Base-by-base conservation (phyloP, 2,888 invertebrate genomes). In the Tetrapedia diversipes region DNA sequence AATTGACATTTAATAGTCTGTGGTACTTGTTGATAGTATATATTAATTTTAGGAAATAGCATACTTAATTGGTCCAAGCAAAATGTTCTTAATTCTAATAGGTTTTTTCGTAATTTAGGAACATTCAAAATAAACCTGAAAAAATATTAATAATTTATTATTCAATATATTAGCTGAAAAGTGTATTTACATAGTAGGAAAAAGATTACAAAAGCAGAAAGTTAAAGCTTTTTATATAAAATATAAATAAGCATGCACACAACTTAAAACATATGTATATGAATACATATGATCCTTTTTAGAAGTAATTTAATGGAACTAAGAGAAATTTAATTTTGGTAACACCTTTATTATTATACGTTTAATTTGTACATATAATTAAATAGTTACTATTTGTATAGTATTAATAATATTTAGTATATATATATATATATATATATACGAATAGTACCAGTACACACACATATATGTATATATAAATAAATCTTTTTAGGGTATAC, bases 101-200 rank as follows among this genome's bases (percentile, higher is more conserved):
- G 82, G 54, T 95, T 94, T 86, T 93, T 94, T 86, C 95, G 94
- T 92, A 96, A 93, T 88, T 94, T 94, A 0, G 96, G 96, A 3
- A 95, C 94, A 89, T 95, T 94, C 79, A 94, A 92, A 88, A 96
- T 93, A 82, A 96, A 94, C 90, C 96, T 96, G 92, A 32, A 91
- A 87, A 81, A 69, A 82, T 75, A 75, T 78, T 45, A 49, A 69
- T 59, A 63, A 54, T 56, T 51, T 64, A 0, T 68, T 37, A 39
- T 10, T 27, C 29, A 29, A 39, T 34, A 37, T 66, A 2, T 60
- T 22, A 19, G 10, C 32, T 11, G 16, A 66, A 6, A 69, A 54
- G 41, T 54, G 32, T 37, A 37, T 37, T 4, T 34, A 22, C 27
- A 8, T 10, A 32, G 27, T 32, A 39, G 61, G 11, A 39, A 22